Percentiles rank a stretch among this genome's conserved stretches.
These are phyloP conservation scores for Aurelia aurita DNA, from an alignment of 30 jellyfish, hydroid and myxozoan genomes.

Conservation along the genomic window DNA sequence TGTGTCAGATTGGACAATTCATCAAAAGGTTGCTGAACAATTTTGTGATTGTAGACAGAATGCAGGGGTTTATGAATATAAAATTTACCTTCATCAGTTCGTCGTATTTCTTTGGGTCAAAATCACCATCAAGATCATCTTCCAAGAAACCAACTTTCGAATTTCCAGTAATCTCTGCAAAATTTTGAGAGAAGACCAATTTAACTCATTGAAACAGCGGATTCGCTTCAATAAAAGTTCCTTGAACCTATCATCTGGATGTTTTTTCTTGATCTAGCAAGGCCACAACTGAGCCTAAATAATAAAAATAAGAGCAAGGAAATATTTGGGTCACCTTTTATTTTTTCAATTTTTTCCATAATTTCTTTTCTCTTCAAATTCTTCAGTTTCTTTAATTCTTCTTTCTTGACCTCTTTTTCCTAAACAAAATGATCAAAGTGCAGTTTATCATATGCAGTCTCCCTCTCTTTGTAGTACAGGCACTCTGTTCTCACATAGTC, in stretches of 20 bases:
- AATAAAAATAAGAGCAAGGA: too few species aligned
- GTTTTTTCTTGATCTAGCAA: too few species aligned
- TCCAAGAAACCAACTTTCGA: conserved; percentile 92
- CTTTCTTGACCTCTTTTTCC: conserved; percentile 86
- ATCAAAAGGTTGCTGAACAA: too few species aligned
- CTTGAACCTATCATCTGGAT: too few species aligned
- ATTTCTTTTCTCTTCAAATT: conserved; percentile 92
- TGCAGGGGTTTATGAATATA: background rate
- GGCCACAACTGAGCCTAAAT: too few species aligned
- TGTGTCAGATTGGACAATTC: too few species aligned
- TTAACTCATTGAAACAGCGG: too few species aligned
- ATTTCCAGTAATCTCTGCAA: conserved; percentile 94
- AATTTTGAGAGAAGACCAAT: too few species aligned
- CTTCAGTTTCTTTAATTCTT: conserved; percentile 86
- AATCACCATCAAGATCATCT: conserved; percentile 95
- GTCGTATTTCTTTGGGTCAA: conserved; percentile 91
- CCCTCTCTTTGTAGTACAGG: too few species aligned
- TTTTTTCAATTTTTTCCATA: conserved; percentile 84
- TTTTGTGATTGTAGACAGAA: background rate
- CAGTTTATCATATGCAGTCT: too few species aligned
- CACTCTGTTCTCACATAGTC: too few species aligned
- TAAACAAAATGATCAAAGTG: conserved; percentile 5
- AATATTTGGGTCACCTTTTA: conserved; percentile 61
- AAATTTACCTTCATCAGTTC: conserved; percentile 72
- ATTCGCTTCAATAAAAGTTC: too few species aligned